Evolutionary conservation across 2,888 invertebrate genomes (phyloP).

Genomic region (Endotricha flammealis): DNA sequence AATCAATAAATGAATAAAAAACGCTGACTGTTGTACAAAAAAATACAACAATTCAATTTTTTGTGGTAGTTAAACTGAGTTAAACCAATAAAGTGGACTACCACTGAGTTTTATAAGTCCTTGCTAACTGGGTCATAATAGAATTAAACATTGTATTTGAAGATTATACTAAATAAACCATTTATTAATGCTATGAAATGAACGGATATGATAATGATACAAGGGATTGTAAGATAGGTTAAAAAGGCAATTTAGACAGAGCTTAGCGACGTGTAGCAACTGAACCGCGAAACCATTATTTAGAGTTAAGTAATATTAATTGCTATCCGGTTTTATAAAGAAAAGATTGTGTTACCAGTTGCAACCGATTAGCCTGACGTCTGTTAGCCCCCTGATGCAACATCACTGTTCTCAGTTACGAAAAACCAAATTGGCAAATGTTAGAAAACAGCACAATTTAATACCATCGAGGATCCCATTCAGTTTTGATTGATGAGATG

Average conservation of each 20-base stretch:
- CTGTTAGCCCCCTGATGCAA: conserved; percentile 49
- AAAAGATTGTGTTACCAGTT: conserved; percentile 50
- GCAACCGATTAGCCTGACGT: conserved; percentile 51
- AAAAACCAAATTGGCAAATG: conserved; percentile 50
- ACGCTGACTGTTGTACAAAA: too few species aligned
- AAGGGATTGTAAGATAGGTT: conserved; percentile 21
- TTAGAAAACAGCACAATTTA: conserved; percentile 33
- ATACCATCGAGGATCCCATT: conserved; percentile 26
- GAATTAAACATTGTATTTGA: too few species aligned
- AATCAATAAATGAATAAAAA: too few species aligned
- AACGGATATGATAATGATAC: conserved; percentile 19
- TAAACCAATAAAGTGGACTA: too few species aligned
- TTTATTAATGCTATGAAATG: conserved; percentile 6
- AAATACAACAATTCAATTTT: too few species aligned
- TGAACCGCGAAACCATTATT: conserved; percentile 57
- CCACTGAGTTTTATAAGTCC: too few species aligned
- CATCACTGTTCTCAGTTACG: conserved; percentile 34
- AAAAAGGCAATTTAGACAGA: conserved; percentile 23
- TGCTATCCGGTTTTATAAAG: conserved; percentile 54
- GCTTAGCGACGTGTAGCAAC: conserved; percentile 37
- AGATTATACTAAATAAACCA: background rate
- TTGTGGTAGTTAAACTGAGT: too few species aligned
- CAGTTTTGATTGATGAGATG: conserved; percentile 32
- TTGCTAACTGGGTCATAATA: too few species aligned
- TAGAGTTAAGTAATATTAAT: conserved; percentile 67